phyloP scores from a whole-genome alignment of 2,797 vertebrate genomes.

The Poeciliopsis infans region DNA sequence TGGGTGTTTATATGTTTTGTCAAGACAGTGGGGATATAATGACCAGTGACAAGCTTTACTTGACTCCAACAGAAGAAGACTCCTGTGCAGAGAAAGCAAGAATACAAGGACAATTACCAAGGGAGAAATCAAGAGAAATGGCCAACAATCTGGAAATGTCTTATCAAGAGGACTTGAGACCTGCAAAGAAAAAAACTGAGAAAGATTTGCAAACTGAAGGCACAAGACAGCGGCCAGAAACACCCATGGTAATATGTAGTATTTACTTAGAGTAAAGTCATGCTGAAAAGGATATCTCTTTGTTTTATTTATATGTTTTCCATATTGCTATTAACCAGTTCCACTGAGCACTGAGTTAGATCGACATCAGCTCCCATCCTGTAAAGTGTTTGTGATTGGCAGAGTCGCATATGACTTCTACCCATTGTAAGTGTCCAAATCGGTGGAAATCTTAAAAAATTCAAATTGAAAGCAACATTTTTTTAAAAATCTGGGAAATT shows the following conservation, averaged over 20 bases:
- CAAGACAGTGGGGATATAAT: conserved; percentile 70
- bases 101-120: conserved; percentile 24
- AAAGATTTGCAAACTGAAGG: conserved; percentile 31
- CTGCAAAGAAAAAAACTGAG: conserved; percentile 22
- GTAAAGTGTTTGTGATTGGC: neutral
- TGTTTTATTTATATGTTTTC: neutral
- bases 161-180: conserved; percentile 34
- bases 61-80: conserved; percentile 54
- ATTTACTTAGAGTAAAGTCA: neutral
- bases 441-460: neutral
- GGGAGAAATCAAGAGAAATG: conserved; percentile 23
- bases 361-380: neutral
- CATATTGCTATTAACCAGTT: neutral
- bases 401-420: neutral
- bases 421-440: neutral
- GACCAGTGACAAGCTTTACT: conserved; percentile 60
- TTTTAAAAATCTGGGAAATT: neutral
- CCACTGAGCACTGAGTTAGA: neutral
- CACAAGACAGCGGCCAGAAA: conserved; percentile 49
- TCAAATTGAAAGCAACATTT: neutral
- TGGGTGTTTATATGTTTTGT: conserved; percentile 28
- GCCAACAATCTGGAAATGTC: conserved; percentile 24
- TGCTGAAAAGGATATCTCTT: neutral
- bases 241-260: conserved; percentile 60
- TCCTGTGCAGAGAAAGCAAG: conserved; percentile 67